These are phyloP conservation scores for Pogonus chalceus DNA, from an alignment of 1,140 invertebrate species.

Conservation along the genomic window DNA sequence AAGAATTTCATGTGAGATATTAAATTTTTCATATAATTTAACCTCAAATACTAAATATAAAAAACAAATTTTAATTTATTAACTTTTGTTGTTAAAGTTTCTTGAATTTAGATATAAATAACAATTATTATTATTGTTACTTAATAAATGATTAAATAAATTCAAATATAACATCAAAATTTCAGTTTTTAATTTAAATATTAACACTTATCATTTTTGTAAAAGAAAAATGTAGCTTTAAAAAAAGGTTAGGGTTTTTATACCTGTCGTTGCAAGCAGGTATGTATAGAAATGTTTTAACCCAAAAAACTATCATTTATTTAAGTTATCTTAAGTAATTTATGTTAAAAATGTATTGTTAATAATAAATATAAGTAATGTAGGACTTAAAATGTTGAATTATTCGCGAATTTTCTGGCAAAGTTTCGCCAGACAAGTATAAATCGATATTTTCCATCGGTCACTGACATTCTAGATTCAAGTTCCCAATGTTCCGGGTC, in stretches of 20 bases:
- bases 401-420: not conserved
- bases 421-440: not conserved
- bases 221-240: no score
- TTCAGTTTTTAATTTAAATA: no score
- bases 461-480: not conserved
- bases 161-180: no score
- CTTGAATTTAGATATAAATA: no score
- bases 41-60: no score
- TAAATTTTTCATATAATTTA: no score
- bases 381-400: not conserved
- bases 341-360: not conserved
- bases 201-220: no score
- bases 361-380: not conserved
- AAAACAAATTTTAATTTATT: no score
- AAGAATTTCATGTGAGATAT: no score
- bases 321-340: not conserved
- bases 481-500: not conserved
- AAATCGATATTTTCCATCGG: not conserved
- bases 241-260: not conserved
- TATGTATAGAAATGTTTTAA: not conserved
- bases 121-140: no score
- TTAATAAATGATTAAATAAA: no score
- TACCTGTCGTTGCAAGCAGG: not conserved
- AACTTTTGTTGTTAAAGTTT: no score
- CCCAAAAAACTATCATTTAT: not conserved